Percentiles rank a stretch among this genome's conserved stretches.
Evolutionary conservation across 2,113 vertebrate genomes (phyloP).

Genomic region (Corvus cornix): DNA sequence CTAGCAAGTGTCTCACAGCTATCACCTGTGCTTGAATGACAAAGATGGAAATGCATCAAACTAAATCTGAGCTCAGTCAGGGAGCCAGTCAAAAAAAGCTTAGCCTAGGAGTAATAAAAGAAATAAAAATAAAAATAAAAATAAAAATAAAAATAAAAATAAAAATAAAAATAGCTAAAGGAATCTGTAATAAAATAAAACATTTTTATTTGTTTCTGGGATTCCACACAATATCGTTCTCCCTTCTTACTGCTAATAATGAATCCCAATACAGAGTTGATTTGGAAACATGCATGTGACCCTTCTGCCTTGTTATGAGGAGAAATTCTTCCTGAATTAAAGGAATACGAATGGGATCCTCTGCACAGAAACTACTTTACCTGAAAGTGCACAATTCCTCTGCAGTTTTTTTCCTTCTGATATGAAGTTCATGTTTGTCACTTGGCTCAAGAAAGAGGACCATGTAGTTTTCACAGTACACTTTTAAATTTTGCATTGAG

Average conservation of each 20-base stretch:
- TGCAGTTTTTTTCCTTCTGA: not conserved
- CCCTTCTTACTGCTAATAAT: not conserved
- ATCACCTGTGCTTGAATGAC: not conserved
- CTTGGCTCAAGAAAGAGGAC: not conserved
- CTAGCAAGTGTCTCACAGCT: not conserved
- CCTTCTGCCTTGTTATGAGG: not conserved
- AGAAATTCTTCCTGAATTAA: not conserved
- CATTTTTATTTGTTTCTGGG: not conserved
- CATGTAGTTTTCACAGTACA: not conserved
- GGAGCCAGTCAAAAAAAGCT: not conserved
- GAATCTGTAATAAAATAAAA: not conserved
- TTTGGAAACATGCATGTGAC: not conserved
- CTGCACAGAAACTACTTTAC: not conserved
- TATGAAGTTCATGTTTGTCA: not conserved
- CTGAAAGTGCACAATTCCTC: not conserved
- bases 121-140: no score
- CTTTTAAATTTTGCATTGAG: not conserved
- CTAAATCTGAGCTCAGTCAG: not conserved
- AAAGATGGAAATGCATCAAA: not conserved
- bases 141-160: no score
- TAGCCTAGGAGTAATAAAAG: not conserved
- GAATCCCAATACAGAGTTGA: not conserved
- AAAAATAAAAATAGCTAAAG: not conserved
- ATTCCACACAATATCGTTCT: not conserved
- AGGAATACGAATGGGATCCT: not conserved